These are phyloP conservation scores for Dipodomys merriami DNA, from an alignment of 2,113 vertebrate species.

Conservation along the genomic window DNA sequence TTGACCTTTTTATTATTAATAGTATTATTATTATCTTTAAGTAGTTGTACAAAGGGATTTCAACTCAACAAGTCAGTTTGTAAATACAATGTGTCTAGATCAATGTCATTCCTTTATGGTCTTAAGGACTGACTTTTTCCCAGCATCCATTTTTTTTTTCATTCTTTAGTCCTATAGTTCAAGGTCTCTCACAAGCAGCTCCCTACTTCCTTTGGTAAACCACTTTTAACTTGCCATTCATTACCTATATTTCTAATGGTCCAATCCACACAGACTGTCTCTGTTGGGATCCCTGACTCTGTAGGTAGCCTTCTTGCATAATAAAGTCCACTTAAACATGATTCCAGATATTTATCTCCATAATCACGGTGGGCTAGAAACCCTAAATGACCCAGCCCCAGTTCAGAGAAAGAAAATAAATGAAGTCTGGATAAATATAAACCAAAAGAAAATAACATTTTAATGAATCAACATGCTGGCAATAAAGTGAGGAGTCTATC, in stretches of 20 bases:
- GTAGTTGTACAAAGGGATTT: no score
- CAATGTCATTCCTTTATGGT: no score
- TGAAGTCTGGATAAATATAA: conserved; percentile 37
- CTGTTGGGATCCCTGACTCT: background rate
- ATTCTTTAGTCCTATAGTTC: background rate
- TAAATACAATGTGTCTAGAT: no score
- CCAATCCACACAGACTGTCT: background rate
- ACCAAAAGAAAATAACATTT: conserved; percentile 63
- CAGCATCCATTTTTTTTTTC: background rate
- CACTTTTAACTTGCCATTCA: background rate
- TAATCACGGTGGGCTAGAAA: background rate
- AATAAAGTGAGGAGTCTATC: conserved; percentile 51
- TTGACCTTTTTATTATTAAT: background rate
- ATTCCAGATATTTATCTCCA: conserved; percentile 11
- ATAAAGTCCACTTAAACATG: background rate
- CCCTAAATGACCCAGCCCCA: background rate
- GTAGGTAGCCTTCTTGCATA: background rate
- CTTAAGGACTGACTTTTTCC: background rate
- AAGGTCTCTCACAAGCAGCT: background rate
- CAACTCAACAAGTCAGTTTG: no score
- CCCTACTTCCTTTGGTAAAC: background rate
- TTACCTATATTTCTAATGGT: background rate
- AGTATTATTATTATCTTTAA: no score
- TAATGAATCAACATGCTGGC: conserved; percentile 43
- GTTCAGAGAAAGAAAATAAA: conserved; percentile 66